Conservation (phyloP, 2,888 invertebrate genomes). For the Orthonevra nobilis region DNA sequence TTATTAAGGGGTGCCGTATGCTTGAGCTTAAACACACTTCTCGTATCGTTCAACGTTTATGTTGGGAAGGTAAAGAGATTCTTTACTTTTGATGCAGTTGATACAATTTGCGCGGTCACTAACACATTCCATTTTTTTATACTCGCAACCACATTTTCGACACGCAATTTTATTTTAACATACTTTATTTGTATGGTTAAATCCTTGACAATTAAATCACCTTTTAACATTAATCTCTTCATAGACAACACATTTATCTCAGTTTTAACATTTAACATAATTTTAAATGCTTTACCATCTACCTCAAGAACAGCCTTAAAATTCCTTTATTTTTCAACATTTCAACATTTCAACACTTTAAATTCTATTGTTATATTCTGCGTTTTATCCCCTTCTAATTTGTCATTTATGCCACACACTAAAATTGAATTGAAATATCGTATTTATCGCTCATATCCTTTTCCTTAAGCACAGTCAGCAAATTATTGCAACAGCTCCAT, state of each 20-base stretch:
- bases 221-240: slow-evolving; percentile 42
- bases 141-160: slow-evolving; percentile 13
- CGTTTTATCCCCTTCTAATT: not conserved
- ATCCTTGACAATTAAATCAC: no score
- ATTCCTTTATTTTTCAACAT: no score
- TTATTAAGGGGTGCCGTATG: no score
- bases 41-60: not conserved
- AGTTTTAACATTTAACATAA: slow-evolving; percentile 29
- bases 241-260: slow-evolving; percentile 50
- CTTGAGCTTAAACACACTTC: no score
- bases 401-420: slow-evolving; percentile 20
- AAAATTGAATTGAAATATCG: slow-evolving; percentile 11
- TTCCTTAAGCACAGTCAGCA: not conserved
- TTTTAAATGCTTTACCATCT: no score
- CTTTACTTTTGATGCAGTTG: not conserved
- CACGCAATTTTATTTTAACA: no score
- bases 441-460: slow-evolving; percentile 21
- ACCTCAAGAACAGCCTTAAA: no score
- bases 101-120: no score
- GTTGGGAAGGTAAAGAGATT: not conserved
- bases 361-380: slow-evolving; percentile 3
- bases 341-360: not conserved
- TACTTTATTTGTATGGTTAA: no score
- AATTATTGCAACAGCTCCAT: no score
- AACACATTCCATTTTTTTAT: not conserved